These are phyloP conservation scores for Drosophila anomalata DNA, from an alignment of 2,888 invertebrate species.

Conservation along the genomic window DNA sequence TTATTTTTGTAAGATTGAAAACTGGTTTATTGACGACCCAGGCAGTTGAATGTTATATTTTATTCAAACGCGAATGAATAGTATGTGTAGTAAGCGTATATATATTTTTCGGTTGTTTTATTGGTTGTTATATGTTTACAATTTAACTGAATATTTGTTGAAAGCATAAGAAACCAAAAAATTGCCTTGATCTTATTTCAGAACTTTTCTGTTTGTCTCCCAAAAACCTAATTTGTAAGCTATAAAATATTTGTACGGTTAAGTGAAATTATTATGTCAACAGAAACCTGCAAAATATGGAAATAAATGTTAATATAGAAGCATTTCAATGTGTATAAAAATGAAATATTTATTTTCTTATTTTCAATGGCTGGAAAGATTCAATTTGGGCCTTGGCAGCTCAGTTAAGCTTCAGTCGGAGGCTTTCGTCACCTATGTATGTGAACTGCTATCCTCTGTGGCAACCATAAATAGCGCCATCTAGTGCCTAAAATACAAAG, in stretches of 20 bases:
- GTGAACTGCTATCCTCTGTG: too few relatives aligned
- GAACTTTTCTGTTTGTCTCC: not conserved
- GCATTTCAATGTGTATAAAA: conserved; percentile 10
- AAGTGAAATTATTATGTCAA: conserved; percentile 11
- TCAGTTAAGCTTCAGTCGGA: too few relatives aligned
- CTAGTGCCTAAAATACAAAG: conserved; percentile 32
- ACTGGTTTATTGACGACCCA: conserved; percentile 4
- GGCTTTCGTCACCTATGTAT: too few relatives aligned
- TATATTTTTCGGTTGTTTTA: not conserved
- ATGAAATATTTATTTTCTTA: too few relatives aligned
- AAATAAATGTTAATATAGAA: conserved; percentile 38
- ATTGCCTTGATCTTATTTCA: conserved; percentile 25
- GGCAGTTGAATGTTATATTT: conserved; percentile 13
- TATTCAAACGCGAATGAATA: conserved; percentile 4
- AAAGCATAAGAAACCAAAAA: conserved; percentile 36
- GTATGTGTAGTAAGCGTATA: not conserved
- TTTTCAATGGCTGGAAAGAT: too few relatives aligned
- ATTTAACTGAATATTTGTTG: conserved; percentile 17
- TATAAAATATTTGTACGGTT: conserved; percentile 7
- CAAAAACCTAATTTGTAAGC: not conserved
- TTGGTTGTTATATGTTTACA: not conserved
- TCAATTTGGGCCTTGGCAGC: too few relatives aligned
- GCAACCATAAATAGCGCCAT: conserved; percentile 41
- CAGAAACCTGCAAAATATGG: conserved; percentile 22
- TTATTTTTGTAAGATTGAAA: conserved; percentile 42